Evolutionary conservation across 1,140 invertebrate genomes (phyloP).

Genomic region (Microvelia longipes): DNA sequence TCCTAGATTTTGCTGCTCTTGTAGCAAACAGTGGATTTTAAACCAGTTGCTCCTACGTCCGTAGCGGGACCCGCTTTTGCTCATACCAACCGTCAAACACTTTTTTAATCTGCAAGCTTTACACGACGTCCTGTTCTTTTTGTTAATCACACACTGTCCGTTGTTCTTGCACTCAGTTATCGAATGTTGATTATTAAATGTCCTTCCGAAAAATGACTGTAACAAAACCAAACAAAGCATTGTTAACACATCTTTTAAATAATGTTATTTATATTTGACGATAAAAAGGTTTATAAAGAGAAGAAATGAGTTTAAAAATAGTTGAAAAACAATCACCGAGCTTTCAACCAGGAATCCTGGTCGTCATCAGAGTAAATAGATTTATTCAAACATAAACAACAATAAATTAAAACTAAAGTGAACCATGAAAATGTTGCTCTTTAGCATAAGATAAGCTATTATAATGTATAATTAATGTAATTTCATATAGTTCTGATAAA

Average conservation of each 20-base stretch:
- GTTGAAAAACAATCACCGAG: no score
- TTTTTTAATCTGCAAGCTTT: conserved; percentile 48
- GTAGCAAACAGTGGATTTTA: conserved; percentile 43
- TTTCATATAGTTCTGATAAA: no score
- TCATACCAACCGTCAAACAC: conserved; percentile 47
- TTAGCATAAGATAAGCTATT: not conserved
- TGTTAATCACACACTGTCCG: conserved; percentile 44
- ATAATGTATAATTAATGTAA: no score
- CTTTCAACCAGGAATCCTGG: no score
- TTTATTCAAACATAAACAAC: no score
- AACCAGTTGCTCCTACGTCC: conserved; percentile 43
- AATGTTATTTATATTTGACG: not conserved
- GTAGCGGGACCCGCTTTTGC: conserved; percentile 41
- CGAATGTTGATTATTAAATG: conserved; percentile 42
- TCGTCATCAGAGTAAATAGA: no score
- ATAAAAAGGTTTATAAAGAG: no score
- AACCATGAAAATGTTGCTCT: not conserved
- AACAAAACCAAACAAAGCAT: conserved; percentile 20
- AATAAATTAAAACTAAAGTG: not conserved
- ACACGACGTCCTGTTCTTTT: conserved; percentile 46
- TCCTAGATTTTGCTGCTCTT: conserved; percentile 28
- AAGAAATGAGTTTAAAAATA: not conserved
- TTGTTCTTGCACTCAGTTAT: conserved; percentile 41
- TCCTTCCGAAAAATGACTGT: conserved; percentile 50
- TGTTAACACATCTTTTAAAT: not conserved